phyloP scores from a whole-genome alignment of 2,797 vertebrate species.

The Taeniopygia guttata region DNA sequence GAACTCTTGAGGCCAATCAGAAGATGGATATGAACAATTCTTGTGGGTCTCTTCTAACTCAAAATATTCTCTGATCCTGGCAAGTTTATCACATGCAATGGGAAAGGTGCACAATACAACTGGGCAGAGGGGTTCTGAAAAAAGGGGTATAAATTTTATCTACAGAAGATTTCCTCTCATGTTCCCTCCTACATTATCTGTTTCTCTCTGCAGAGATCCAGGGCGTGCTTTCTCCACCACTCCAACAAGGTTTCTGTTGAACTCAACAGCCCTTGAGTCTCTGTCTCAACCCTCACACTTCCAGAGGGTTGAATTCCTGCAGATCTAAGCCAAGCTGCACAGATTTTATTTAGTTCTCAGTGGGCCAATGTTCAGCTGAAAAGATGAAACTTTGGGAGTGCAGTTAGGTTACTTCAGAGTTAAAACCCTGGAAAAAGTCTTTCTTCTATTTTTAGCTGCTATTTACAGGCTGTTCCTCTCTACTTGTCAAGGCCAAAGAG shows the following conservation, averaged over 20 bases:
- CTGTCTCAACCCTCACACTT: neutral
- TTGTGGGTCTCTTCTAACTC: neutral
- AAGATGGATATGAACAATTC: neutral
- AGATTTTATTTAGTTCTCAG: neutral
- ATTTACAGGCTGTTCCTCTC: neutral
- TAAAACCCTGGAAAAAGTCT: neutral
- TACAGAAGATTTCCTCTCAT: neutral
- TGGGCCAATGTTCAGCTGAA: neutral
- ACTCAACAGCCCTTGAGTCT: neutral
- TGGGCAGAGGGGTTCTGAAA: neutral
- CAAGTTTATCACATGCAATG: neutral
- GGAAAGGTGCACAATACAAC: neutral
- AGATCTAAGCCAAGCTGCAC: neutral
- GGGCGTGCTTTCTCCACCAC: accelerated
- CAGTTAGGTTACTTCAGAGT: neutral
- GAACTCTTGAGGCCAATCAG: neutral
- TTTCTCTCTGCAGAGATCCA: neutral
- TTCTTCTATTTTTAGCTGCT: neutral
- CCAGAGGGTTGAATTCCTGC: neutral
- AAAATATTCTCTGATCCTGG: neutral
- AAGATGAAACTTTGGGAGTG: neutral
- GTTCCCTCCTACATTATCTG: neutral
- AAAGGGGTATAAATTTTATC: neutral
- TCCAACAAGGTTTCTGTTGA: neutral
- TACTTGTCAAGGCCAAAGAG: neutral